Evolutionary conservation across 1,140 invertebrate genomes (phyloP).

Genomic region (Lutraria rhynchaena): DNA sequence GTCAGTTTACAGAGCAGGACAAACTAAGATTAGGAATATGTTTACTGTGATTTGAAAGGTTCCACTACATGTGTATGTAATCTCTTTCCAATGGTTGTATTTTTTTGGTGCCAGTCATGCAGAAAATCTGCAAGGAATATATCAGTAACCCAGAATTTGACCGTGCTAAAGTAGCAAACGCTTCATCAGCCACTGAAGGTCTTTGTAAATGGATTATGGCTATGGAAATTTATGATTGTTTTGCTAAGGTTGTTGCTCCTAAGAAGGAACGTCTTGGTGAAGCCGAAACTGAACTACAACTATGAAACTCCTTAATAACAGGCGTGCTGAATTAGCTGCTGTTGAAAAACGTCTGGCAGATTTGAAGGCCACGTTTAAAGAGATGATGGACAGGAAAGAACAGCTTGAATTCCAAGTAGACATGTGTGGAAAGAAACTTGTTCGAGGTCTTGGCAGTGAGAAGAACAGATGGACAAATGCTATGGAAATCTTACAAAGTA

Average conservation of each 20-base stretch:
- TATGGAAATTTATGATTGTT: constrained; percentile 95
- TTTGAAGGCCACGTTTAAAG: constrained; percentile 83
- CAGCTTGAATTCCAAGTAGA: constrained; percentile 83
- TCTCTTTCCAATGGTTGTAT: no score
- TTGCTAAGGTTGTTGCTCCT: constrained; percentile 87
- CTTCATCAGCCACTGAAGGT: constrained; percentile 89
- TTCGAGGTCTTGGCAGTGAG: constrained; percentile 82
- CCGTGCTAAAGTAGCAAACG: constrained; percentile 93
- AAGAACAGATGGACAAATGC: constrained; percentile 89
- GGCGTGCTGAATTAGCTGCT: constrained; percentile 89
- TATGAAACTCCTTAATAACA: constrained; percentile 91
- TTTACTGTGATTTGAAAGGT: no score
- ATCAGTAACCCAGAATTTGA: constrained; percentile 93
- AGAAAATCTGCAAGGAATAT: constrained; percentile 92
- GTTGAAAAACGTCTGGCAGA: constrained; percentile 90
- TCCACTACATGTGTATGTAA: no score
- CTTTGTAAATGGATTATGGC: constrained; percentile 96
- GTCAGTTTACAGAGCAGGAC: no score
- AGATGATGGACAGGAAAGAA: constrained; percentile 87
- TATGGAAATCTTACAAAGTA: constrained; percentile 88
- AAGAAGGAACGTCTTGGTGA: constrained; percentile 84
- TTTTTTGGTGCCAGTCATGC: constrained; percentile 86
- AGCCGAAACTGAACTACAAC: constrained; percentile 94
- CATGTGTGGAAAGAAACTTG: constrained; percentile 82
- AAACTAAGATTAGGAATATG: no score